Base-by-base conservation (phyloP, 2,797 vertebrate species). In the Paedocypris micromegethes region DNA sequence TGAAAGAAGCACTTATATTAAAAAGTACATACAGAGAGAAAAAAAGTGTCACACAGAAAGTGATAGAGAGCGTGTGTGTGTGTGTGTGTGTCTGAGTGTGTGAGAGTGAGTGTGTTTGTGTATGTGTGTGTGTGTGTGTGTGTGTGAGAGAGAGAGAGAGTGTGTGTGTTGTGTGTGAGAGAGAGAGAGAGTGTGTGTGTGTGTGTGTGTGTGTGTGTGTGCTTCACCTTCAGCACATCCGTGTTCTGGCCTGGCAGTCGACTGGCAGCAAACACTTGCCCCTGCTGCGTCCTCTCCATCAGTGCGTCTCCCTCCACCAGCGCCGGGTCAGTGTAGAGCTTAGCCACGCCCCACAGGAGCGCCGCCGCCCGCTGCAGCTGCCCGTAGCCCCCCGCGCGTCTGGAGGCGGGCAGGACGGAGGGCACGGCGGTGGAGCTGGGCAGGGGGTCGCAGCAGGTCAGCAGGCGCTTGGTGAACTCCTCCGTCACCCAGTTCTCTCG, bases 401-500 rank as follows among this genome's bases (percentile, higher is more conserved):
- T 78, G 52, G 86, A 79, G 8, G 86, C 78, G 37, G 84, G 86
- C 43, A 91, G 73, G 59, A 92, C 80, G 4, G 84, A 79, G 4
- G 89, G 88, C 4, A 90, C 79, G 41, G 88, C 83, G 0, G 89
- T 89, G 38, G 88, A 88, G 9, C 81, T 88, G 43, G 88, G 86
- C 66, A 90, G 78, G 0, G 89, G 83, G 51, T 89, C 88, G 0
- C 47, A 2, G 59, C 85, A 86, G 3, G 86, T 84, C 56, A 92
- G 75, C 60, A 92, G 79, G 3, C 68, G 74, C 57, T 65, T 83
- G 76, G 91, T 92, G 80, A 92, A 92, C 68, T 90, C 84, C 59
- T 81, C 77, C 0, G 90, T 90, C 70, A 88, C 90, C 90, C 90
- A 92, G 66, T 92, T 92, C 62, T 92, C 88, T 1, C 78, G 76